Conservation (phyloP, 64 coral and sea anemone species). For the Stichodactyla helianthus region DNA sequence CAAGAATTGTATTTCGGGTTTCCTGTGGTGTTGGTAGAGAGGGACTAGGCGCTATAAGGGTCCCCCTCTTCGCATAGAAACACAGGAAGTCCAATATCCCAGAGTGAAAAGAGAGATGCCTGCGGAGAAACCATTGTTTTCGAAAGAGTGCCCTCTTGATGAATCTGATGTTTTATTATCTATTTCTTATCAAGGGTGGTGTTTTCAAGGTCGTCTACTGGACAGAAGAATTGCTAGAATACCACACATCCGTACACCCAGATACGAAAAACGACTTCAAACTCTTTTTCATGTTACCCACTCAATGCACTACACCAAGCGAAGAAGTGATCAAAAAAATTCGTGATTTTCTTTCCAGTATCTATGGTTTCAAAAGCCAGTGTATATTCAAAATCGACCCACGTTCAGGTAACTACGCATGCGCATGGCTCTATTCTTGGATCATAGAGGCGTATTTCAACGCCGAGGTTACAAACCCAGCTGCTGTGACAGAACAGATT, state of each 20-base stretch:
- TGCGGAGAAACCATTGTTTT: no score
- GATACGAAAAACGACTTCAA: constrained; percentile 55
- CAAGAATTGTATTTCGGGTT: no score
- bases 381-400: constrained; percentile 54
- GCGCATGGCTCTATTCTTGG: constrained; percentile 70
- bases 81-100: no score
- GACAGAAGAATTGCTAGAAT: constrained; percentile 21
- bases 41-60: no score
- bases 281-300: constrained; percentile 60
- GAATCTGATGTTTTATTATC: neutral
- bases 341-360: neutral
- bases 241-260: constrained; percentile 31
- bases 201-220: constrained; percentile 56
- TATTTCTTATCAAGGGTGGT: constrained; percentile 42
- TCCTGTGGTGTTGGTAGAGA: no score
- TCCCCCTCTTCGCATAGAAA: no score
- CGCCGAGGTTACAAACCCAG: neutral
- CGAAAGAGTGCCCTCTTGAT: no score
- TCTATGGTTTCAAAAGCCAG: constrained; percentile 48
- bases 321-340: constrained; percentile 24
- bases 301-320: neutral
- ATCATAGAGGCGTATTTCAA: constrained; percentile 75
- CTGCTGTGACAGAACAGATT: constrained; percentile 37
- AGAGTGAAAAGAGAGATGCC: no score
- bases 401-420: constrained; percentile 38